phyloP scores from a whole-genome alignment of 2,113 vertebrate species.

The Eudyptes chrysolophus region DNA sequence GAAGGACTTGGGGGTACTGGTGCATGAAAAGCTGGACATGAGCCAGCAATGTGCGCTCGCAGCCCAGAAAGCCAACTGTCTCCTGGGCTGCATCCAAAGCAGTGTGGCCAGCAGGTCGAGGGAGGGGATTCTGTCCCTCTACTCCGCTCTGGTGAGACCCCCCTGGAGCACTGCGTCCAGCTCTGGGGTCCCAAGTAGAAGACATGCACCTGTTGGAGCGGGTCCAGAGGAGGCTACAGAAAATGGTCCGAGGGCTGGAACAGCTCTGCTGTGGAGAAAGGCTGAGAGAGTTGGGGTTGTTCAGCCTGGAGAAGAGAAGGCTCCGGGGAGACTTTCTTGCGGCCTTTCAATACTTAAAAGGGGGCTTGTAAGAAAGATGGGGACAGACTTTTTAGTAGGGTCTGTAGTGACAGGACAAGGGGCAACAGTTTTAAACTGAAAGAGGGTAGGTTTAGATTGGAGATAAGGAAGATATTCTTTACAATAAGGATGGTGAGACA shows the following conservation, averaged over 20 bases:
- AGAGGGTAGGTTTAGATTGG: neutral
- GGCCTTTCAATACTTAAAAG: fast-evolving
- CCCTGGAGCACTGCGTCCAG: neutral
- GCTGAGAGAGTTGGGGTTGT: neutral
- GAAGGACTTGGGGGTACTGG: neutral
- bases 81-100: neutral
- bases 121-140: neutral
- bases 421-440: neutral
- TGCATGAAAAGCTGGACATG: fast-evolving
- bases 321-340: fast-evolving
- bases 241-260: neutral
- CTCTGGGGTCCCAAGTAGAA: no score
- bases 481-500: fast-evolving
- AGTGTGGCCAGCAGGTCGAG: fast-evolving
- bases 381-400: neutral
- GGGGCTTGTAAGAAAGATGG: neutral
- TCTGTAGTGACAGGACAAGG: neutral
- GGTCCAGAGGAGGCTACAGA: neutral
- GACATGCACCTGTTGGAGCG: neutral
- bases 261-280: fast-evolving
- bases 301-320: neutral
- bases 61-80: fast-evolving
- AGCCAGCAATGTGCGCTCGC: fast-evolving
- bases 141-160: fast-evolving
- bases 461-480: neutral